Conservation (phyloP, 2,888 invertebrate genomes). For the Pegoplata infirma region DNA sequence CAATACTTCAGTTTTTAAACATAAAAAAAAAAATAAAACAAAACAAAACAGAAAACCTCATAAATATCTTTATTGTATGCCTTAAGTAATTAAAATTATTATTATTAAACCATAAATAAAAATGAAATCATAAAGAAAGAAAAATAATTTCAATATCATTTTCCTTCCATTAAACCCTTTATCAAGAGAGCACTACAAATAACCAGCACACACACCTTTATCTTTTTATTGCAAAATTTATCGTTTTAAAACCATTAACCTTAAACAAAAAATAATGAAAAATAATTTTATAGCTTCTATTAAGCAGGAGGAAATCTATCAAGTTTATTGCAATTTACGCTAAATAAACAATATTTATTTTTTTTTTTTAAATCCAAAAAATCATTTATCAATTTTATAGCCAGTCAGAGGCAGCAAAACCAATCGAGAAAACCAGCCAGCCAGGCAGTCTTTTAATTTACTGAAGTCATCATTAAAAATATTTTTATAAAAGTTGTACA, state of each 20-base stretch:
- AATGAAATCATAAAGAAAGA: not conserved
- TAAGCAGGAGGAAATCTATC: slow-evolving; percentile 14
- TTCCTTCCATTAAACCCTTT: not conserved
- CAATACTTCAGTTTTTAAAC: not conserved
- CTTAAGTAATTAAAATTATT: not conserved
- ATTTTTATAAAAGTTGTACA: not conserved
- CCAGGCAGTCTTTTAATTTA: not conserved
- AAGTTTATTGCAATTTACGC: slow-evolving; percentile 27
- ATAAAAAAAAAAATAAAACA: not conserved
- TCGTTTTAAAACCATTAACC: not conserved
- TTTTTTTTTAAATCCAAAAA: slow-evolving; percentile 10
- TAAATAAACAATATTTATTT: slow-evolving; percentile 37
- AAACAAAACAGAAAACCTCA: not conserved
- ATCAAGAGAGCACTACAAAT: not conserved
- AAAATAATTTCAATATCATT: not conserved
- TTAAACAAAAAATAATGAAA: not conserved
- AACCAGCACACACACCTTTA: slow-evolving; percentile 3
- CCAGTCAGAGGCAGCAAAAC: not conserved
- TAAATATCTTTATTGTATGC: not conserved
- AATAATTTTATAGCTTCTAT: not conserved
- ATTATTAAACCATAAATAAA: not conserved
- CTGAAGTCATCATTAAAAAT: not conserved
- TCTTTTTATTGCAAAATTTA: slow-evolving; percentile 17
- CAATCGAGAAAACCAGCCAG: not conserved
- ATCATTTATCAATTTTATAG: not conserved